phyloP scores from a whole-genome alignment of 2,113 vertebrate genomes.

The Cygnus buccinator region DNA sequence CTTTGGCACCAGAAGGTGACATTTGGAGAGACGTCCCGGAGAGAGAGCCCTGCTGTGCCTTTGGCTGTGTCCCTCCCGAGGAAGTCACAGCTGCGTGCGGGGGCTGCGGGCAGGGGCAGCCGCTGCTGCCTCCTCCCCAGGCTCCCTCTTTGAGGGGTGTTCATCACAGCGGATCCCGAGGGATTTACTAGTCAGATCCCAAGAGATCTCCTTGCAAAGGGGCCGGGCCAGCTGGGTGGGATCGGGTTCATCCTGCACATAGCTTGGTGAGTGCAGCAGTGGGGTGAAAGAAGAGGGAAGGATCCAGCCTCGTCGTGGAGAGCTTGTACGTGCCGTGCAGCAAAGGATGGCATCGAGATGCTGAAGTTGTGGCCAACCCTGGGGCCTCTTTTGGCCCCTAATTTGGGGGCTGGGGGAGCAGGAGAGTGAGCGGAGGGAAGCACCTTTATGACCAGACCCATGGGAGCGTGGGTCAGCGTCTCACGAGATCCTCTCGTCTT shows the following conservation, averaged over 20 bases:
- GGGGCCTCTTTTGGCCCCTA: not conserved
- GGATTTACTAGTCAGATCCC: not conserved
- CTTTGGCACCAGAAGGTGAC: not conserved
- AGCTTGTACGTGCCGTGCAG: not conserved
- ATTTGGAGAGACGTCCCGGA: not conserved
- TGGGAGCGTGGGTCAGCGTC: not conserved
- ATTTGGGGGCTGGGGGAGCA: not conserved
- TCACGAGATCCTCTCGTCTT: not conserved
- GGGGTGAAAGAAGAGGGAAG: not conserved
- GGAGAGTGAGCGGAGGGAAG: not conserved
- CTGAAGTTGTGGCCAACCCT: not conserved
- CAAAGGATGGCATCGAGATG: not conserved
- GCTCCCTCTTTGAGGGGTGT: not conserved
- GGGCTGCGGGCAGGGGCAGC: not conserved
- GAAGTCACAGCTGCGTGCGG: not conserved
- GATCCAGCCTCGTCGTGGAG: accelerated
- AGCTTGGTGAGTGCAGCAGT: accelerated
- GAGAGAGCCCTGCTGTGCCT: not conserved
- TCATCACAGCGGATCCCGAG: not conserved
- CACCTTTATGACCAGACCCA: not conserved
- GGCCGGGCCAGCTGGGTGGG: not conserved
- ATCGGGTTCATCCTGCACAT: accelerated
- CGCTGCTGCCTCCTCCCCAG: not conserved
- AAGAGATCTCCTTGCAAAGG: not conserved
- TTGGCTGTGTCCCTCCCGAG: not conserved